Evolutionary conservation across 2,797 vertebrate species (phyloP), one percentile per base, ranked within the genome.

Genomic region (Pagetopsis macropterus): DNA sequence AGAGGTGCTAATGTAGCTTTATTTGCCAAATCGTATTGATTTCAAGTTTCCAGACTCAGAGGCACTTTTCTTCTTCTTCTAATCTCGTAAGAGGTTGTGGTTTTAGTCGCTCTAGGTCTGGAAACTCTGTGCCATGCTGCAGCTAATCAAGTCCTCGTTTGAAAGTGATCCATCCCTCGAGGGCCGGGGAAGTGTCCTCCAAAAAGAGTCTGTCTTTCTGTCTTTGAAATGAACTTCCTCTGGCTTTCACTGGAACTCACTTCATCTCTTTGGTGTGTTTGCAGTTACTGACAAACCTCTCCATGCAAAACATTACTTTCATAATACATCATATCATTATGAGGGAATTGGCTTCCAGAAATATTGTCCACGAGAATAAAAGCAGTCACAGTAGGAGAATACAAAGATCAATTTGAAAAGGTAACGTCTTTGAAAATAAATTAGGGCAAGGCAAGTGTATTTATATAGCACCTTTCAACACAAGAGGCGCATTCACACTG

Each of bases 131-230:
- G 74, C 81, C 81, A 87, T 74, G 65, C 41, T 37, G 43, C 65
- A 70, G 65, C 65, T 64, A 70, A 57, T 70, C 58, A 62, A 76
- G 74, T 74, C 78, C 56, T 76, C 7, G 40, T 81, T 83, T 75
- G 81, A 83, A 85, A 77, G 45, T n/a, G 87, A 89, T 81, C 79
- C 61, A 16, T 79, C 88, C 83, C 76, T 5, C 5, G 13, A 66
- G 72, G 76, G 19, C 73, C 14, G 37, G 17, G 67, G 68, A 67
- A 72, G 82, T 85, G 78, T 84, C 75, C 78, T 83, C 40, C 9
- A 69, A 88, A 76, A 70, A 44, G 46, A 67, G 41, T 37, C 40
- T 17, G 13, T 65, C 60, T 75, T 49, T 40, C 56, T 72, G 79
- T 75, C 76, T 2, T 69, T 58, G 79, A 63, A 76, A 82, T 48